Evolutionary conservation across 2,888 invertebrate genomes (phyloP), one percentile per base, ranked within the genome.

Genomic region (Sinohyriopsis cumingii): DNA sequence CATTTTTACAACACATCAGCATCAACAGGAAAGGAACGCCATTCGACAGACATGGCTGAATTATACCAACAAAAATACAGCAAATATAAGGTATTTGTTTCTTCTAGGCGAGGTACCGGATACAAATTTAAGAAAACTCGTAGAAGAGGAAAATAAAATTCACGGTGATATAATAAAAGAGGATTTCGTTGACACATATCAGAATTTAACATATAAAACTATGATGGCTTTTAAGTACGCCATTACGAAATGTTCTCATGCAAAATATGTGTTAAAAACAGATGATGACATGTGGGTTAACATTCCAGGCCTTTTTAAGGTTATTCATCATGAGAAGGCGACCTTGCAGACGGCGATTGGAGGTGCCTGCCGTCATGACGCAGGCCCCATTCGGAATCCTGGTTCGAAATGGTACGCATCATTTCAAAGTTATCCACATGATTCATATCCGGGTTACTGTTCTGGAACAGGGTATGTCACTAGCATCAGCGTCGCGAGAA

Each of bases 391-490:
- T 28, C 73, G 85, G 33, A 65, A 76, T 62, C 55, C 25, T 20
- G 55, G 53, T 1, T 84, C 84, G 22, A 86, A 86, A 72, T 86
- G 84, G 84, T 84, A 78, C 60, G 84, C 83, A 4, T 82, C 84
- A 12, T 19, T 63, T 5, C 55, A 72, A 55, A 79, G 77, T 25
- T 86, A 84, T 65, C 82, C 85, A 0, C 67, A 73, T 18, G 59
- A 68, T 12, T 25, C n/a, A 4, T 85, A 85, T 71, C 86, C 85
- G 7, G 81, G 82, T 5, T 85, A 81, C 69, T 86, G 85, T 69
- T 83, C 86, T 3, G 86, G 86, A 4, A 82, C 84, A 0, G 82
- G 82, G 0, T 86, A 86, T 65, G 72, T 84, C 20, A 84, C 82
- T 45, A 79, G 79, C 25, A 73, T 77, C 60, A 67, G 74, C 12